phyloP scores from a whole-genome alignment of 1,140 invertebrate genomes.

The Drosophila littoralis region DNA sequence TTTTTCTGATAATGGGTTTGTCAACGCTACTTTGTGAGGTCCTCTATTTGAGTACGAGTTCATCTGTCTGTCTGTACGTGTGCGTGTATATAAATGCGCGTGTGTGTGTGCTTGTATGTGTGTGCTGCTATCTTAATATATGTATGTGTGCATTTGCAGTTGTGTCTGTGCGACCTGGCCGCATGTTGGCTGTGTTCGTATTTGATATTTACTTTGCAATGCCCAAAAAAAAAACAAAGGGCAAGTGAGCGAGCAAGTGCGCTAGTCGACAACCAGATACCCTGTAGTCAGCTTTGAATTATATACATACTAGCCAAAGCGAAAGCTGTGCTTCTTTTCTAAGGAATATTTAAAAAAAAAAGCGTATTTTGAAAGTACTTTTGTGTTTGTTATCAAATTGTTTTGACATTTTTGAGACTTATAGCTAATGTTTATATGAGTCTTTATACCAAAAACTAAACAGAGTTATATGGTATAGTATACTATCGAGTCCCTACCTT shows the following conservation, averaged over 20 bases:
- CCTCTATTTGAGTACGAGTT: constrained; percentile 43
- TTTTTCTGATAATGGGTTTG: constrained; percentile 83
- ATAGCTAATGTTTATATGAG: no score
- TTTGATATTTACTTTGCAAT: constrained; percentile 38
- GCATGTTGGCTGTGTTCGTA: constrained; percentile 16
- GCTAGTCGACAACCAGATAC: neutral
- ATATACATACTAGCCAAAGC: neutral
- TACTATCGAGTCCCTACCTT: no score
- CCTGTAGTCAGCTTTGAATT: neutral
- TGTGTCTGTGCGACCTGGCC: constrained; percentile 34
- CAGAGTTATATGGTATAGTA: no score
- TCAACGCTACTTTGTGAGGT: constrained; percentile 73
- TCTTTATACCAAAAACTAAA: no score
- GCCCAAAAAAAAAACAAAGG: constrained; percentile 4
- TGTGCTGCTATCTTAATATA: constrained; percentile 49
- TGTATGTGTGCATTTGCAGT: constrained; percentile 51
- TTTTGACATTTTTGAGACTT: no score
- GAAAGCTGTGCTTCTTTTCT: no score
- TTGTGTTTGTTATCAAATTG: no score
- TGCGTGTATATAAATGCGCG: constrained; percentile 6
- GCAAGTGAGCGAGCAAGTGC: neutral
- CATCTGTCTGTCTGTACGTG: constrained; percentile 42
- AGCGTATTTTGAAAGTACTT: no score
- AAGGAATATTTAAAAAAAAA: neutral
- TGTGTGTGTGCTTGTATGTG: constrained; percentile 10